Percentiles rank a stretch among this genome's conserved stretches.
These are phyloP conservation scores for Spodoptera frugiperda DNA, from an alignment of 1,140 invertebrate species.

Conservation along the genomic window DNA sequence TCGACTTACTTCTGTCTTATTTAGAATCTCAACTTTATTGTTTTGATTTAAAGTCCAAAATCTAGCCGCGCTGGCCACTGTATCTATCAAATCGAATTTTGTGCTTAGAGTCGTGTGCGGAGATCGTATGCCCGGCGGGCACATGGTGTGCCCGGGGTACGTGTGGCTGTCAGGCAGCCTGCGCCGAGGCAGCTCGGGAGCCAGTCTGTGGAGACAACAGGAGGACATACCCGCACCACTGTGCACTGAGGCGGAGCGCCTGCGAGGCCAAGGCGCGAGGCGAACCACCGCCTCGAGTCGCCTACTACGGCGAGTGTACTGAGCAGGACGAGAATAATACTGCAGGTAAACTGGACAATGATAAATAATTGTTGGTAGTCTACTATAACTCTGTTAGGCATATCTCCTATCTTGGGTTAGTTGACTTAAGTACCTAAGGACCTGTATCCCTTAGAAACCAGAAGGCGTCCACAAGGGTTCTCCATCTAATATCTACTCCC, in stretches of 20 bases:
- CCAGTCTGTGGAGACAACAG: conserved; percentile 94
- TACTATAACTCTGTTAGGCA: too few species aligned
- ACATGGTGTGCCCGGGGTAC: conserved; percentile 79
- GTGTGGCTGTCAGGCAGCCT: conserved; percentile 71
- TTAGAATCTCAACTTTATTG: background rate
- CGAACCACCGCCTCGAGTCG: conserved; percentile 86
- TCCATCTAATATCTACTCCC: too few species aligned
- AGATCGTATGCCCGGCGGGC: conserved; percentile 70
- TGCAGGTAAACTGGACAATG: conserved; percentile 47
- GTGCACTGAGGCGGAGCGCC: conserved; percentile 91
- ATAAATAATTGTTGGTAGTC: too few species aligned
- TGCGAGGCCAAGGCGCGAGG: conserved; percentile 86
- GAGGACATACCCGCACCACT: conserved; percentile 93
- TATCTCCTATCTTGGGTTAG: too few species aligned
- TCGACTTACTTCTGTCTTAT: background rate
- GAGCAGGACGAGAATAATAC: conserved; percentile 81
- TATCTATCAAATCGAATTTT: too few species aligned
- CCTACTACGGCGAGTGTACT: conserved; percentile 93
- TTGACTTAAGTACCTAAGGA: too few species aligned
- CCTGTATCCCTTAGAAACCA: too few species aligned
- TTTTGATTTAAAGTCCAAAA: too few species aligned
- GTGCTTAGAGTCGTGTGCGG: conserved; percentile 71
- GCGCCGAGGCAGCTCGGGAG: conserved; percentile 79
- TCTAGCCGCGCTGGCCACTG: too few species aligned
- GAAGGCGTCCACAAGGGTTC: too few species aligned